Conservation (phyloP, 1,140 invertebrate genomes). For the Trichonephila clavipes region DNA sequence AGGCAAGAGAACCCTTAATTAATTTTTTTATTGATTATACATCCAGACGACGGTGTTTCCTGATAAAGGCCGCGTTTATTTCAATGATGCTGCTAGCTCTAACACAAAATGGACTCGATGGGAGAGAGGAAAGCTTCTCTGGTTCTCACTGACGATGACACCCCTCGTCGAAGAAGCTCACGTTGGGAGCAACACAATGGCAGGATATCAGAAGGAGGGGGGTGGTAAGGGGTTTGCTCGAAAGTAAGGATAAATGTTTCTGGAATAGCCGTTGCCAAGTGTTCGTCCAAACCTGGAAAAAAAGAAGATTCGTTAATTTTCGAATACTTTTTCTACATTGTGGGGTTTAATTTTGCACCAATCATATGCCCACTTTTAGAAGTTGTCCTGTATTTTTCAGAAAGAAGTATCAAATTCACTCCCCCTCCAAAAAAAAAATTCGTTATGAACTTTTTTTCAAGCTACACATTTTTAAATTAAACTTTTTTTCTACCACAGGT, state of each 20-base stretch:
- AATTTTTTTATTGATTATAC: background rate
- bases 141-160: background rate
- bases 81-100: background rate
- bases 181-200: background rate
- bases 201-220: constrained; percentile 56
- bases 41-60: constrained; percentile 51
- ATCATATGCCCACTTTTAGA: too few relatives aligned
- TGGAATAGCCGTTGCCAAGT: constrained; percentile 40
- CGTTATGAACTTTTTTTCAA: too few relatives aligned
- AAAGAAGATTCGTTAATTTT: background rate
- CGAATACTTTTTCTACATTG: too few relatives aligned
- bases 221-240: constrained; percentile 29
- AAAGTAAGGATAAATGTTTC: constrained; percentile 60
- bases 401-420: too few relatives aligned
- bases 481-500: too few relatives aligned
- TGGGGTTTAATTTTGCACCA: too few relatives aligned
- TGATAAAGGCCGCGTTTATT: constrained; percentile 63
- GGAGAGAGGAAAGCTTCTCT: background rate
- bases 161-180: constrained; percentile 31
- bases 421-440: too few relatives aligned
- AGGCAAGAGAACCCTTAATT: background rate
- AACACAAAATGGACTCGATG: background rate
- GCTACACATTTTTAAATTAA: too few relatives aligned
- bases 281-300: constrained; percentile 64
- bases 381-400: too few relatives aligned